phyloP scores from a whole-genome alignment of 2,888 invertebrate species.

The Agrotis ipsilon region DNA sequence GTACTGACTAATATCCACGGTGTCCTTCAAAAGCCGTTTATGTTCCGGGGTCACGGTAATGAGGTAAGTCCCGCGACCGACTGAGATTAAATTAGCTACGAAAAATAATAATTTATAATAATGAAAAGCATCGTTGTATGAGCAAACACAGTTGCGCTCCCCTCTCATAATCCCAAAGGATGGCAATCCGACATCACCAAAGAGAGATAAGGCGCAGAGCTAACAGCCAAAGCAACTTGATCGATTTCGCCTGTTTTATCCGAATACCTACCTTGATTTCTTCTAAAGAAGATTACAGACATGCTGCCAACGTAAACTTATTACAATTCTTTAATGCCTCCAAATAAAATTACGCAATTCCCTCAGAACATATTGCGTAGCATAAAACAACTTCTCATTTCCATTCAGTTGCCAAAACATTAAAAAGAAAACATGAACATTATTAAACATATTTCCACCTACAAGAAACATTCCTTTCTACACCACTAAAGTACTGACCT shows the following conservation, averaged over 20 bases:
- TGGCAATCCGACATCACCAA: neutral
- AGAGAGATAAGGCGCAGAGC: neutral
- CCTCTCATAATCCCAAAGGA: neutral
- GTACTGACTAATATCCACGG: too few relatives aligned
- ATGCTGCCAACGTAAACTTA: neutral
- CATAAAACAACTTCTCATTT: too few relatives aligned
- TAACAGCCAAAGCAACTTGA: neutral
- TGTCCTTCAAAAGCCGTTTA: too few relatives aligned
- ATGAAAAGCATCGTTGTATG: neutral
- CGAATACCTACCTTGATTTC: too few relatives aligned
- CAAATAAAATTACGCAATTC: too few relatives aligned
- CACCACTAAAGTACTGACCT: slow-evolving; percentile 1
- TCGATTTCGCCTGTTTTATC: neutral
- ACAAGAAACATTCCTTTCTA: neutral
- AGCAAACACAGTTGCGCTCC: neutral
- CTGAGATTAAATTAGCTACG: too few relatives aligned
- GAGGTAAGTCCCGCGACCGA: too few relatives aligned
- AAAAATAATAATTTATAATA: too few relatives aligned
- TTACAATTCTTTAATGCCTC: too few relatives aligned
- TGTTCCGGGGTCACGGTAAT: too few relatives aligned
- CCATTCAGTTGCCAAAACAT: too few relatives aligned
- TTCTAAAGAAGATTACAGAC: neutral
- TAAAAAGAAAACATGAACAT: neutral
- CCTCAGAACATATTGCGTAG: too few relatives aligned
- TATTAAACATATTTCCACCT: neutral